These are phyloP conservation scores for Cylloceria caligata DNA, from an alignment of 2,888 invertebrate species.

Conservation along the genomic window DNA sequence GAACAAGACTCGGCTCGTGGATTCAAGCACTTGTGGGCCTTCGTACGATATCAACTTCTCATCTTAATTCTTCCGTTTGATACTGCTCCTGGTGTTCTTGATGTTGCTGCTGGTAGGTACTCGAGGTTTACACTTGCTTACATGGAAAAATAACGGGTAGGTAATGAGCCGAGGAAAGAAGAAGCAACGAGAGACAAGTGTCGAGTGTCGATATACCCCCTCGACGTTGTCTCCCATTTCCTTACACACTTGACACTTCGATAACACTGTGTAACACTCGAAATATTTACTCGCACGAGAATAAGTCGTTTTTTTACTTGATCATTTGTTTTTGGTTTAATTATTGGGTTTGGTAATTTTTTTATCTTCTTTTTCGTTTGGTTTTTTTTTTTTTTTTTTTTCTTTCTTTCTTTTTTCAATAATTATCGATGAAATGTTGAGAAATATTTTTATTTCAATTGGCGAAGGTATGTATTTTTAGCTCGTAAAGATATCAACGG, in stretches of 20 bases:
- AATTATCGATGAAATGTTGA: neutral
- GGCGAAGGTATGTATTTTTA: neutral
- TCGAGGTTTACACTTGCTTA: conserved; percentile 5
- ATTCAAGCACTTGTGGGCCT: conserved; percentile 70
- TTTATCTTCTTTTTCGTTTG: too few relatives aligned
- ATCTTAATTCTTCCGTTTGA: conserved; percentile 13
- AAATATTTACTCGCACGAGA: conserved; percentile 3
- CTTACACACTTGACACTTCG: neutral
- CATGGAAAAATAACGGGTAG: conserved; percentile 44
- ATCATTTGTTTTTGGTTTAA: neutral
- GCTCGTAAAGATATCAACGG: neutral
- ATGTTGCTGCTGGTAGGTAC: neutral
- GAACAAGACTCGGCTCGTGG: conserved; percentile 66
- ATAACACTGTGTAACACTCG: conserved; percentile 8
- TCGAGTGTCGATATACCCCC: conserved; percentile 50
- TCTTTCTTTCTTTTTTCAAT: too few relatives aligned
- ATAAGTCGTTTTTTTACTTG: neutral
- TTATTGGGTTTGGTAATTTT: neutral
- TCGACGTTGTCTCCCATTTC: conserved; percentile 15
- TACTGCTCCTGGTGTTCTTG: too few relatives aligned
- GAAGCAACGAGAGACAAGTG: conserved; percentile 36
- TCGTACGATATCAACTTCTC: conserved; percentile 59
- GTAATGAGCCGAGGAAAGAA: conserved; percentile 37
- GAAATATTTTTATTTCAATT: neutral
- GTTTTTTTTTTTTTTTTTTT: too few relatives aligned